phyloP scores from a whole-genome alignment of 2,113 vertebrate species.

The Vidua chalybeata region DNA sequence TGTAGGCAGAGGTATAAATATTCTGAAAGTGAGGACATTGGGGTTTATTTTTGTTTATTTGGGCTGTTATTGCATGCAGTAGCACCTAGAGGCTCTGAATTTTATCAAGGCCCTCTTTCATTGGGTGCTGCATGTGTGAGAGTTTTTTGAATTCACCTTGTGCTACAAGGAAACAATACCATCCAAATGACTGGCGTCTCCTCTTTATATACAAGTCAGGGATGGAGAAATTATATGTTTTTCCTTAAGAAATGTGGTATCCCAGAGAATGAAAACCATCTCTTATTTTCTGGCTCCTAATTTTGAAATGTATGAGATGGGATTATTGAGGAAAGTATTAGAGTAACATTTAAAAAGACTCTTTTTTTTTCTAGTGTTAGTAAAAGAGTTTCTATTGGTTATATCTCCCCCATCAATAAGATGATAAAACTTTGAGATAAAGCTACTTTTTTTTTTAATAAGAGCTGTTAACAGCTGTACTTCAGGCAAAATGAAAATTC shows the following conservation, averaged over 20 bases:
- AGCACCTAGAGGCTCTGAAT: neutral
- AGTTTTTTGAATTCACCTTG: neutral
- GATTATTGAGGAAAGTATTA: neutral
- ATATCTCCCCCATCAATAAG: neutral
- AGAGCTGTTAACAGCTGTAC: neutral
- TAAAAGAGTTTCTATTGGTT: neutral
- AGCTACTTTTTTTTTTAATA: neutral
- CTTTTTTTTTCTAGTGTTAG: neutral
- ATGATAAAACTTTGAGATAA: neutral
- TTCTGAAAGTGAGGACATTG: neutral
- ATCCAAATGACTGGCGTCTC: neutral
- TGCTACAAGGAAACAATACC: neutral
- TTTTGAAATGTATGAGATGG: neutral
- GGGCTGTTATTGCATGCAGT: neutral
- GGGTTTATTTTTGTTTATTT: neutral
- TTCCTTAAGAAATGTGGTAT: neutral
- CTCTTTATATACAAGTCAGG: neutral
- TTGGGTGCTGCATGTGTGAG: neutral
- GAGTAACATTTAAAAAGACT: neutral
- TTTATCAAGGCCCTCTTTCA: neutral
- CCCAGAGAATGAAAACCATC: neutral
- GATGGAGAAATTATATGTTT: neutral
- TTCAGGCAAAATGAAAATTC: neutral
- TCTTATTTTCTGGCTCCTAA: neutral
- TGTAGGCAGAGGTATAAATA: neutral